Evolutionary conservation across 2,888 invertebrate species (phyloP), one percentile per base, ranked within the genome.

Genomic region (Nysson spinosus): DNA sequence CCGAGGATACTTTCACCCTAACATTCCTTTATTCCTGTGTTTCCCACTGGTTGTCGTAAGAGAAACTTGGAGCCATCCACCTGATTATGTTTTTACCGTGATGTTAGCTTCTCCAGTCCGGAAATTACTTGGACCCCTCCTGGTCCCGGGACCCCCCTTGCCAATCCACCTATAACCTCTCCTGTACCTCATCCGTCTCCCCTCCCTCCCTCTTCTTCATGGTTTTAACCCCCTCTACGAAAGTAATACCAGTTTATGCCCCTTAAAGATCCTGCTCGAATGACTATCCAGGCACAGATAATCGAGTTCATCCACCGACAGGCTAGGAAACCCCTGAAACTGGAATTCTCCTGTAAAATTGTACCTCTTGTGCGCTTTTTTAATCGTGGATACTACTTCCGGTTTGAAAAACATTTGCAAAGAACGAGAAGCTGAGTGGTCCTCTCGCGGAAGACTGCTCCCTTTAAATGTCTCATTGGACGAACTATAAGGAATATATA

Each of bases 41-140:
- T 9, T 28, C 16, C 40, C 22, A 14, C 28, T 9, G 34, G 35
- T 46, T 55, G 34, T 58, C 57, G 61, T 55, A 39, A 17, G 39
- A 51, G 64, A 68, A 72, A 75, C 66, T 75, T 75, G 64, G 51
- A 51, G 24, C 72, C 73, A 73, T 76, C 72, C 67, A 60, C 50
- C 77, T 75, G 76, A 76, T 76, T 77, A 76, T 73, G 77, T 76
- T 76, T 76, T 76, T 76, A 76, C 74, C 69, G 66, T 68, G 55
- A 61, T 68, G 63, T 67, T 71, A 70, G 73, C 68, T 81, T 75
- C 80, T 77, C 80, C 73, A 74, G 55, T 47, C 81, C 80, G 80
- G 81, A 80, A 80, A 80, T 80, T 81, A 80, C 80, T 81, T 81
- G 62, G 66, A 80, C 69, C 69, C 69, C 69, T 63, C 71, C 69